Conservation (phyloP, 2,888 invertebrate genomes). For the Melieria picta region DNA sequence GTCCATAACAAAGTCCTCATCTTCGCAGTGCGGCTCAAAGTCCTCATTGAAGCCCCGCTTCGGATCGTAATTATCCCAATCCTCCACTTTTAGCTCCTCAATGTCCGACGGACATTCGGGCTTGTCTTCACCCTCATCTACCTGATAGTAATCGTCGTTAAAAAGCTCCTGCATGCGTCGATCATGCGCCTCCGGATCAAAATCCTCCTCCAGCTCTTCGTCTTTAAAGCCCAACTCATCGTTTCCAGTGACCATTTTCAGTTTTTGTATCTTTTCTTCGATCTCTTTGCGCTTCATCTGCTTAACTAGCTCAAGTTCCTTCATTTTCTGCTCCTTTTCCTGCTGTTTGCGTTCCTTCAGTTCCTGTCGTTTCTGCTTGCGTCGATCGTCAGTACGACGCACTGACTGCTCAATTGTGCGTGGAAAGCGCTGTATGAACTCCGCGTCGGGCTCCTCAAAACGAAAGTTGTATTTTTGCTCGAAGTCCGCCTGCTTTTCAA, state of each 20-base stretch:
- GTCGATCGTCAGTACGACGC: constrained; percentile 80
- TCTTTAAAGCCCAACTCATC: constrained; percentile 70
- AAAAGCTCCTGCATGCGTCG: constrained; percentile 86
- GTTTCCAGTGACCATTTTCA: constrained; percentile 90
- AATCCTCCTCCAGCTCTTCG: constrained; percentile 87
- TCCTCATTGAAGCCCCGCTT: constrained; percentile 70
- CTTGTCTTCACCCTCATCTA: constrained; percentile 76
- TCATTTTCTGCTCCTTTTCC: constrained; percentile 82
- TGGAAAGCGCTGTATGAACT: constrained; percentile 92
- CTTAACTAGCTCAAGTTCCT: constrained; percentile 88
- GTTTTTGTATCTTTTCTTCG: constrained; percentile 83
- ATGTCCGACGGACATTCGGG: constrained; percentile 85
- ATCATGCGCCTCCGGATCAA: constrained; percentile 91
- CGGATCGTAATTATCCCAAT: constrained; percentile 66
- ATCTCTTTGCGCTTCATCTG: constrained; percentile 90
- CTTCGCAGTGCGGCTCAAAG: constrained; percentile 77
- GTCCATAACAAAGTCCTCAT: constrained; percentile 89
- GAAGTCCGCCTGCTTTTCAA: constrained; percentile 88
- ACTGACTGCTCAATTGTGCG: constrained; percentile 86
- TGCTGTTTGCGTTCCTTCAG: constrained; percentile 77
- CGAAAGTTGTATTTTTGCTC: constrained; percentile 96
- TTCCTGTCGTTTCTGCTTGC: constrained; percentile 82
- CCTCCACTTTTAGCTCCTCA: constrained; percentile 67
- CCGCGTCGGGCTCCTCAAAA: constrained; percentile 95
- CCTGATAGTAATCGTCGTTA: constrained; percentile 86